Base-by-base conservation (phyloP, 2,888 invertebrate species). In the Phrixothrix hirtus region DNA sequence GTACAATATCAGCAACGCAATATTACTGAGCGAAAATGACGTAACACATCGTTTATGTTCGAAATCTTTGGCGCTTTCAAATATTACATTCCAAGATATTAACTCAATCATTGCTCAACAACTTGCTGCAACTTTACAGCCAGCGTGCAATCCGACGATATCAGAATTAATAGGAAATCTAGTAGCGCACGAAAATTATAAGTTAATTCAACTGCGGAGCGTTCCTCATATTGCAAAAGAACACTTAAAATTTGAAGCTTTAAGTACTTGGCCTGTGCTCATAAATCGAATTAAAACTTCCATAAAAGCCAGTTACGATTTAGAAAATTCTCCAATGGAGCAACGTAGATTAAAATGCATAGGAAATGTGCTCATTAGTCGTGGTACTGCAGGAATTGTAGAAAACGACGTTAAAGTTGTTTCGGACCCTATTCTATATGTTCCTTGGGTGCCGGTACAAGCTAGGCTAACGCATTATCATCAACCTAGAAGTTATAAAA, bases 1-100 rank as follows among this genome's bases (percentile, higher is more conserved):
- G 5, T 73, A 74, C 42, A 74, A 77, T 41, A 56, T 70, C 2
- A 68, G 71, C 6, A 78, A 81, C 59, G 60, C 74, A 11, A 69
- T 71, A 11, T 61, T 79, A 38, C 42, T 80, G 11, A 75, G 80
- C 62, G 77, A 79, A 61, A 81, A 81, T 61, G 79, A 80, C 61
- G 67, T 73, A 48, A 63, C 79, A 29, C 72, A 78, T 44, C 66
- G 71, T 44, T 73, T 75, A 44, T 77, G 77, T 47, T 68, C 65
- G n/a, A 56, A 73, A 68, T 43, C 38, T 11, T 35, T 63, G 35
- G 51, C 63, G 32, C 49, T 63, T 2, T 62, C 65, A 35, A 64
- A 67, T 7, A 65, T 74, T 10, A 67, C 64, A 31, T 74, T 79
- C 36, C 51, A 60, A 0, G 75, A 79, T 55, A 69, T 81, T 37